Percentiles rank a stretch among this genome's conserved stretches.
phyloP scores from a whole-genome alignment of 2,888 invertebrate species.

The Zele albiditarsus region DNA sequence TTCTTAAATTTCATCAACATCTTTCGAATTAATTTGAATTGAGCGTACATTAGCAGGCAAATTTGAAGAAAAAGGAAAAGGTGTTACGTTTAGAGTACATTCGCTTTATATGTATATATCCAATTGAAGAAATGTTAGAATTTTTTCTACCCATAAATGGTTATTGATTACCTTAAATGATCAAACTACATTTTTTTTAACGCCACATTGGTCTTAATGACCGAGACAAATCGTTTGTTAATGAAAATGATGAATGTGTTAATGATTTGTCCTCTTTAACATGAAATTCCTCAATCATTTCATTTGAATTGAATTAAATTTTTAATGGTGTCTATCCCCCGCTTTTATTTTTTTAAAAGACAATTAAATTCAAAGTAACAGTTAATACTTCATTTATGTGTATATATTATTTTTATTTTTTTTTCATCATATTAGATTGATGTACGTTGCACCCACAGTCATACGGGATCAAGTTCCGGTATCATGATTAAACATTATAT shows the following conservation, averaged over 20 bases:
- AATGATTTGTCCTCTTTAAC: slow-evolving; percentile 7
- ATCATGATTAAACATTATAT: slow-evolving; percentile 30
- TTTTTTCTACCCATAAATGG: background rate
- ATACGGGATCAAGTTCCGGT: slow-evolving; percentile 29
- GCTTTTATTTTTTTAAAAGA: background rate
- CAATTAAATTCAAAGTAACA: slow-evolving; percentile 9
- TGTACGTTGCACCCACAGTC: background rate
- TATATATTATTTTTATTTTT: background rate
- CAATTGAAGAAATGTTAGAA: background rate
- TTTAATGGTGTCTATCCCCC: background rate
- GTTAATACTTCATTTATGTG: background rate
- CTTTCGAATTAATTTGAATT: background rate
- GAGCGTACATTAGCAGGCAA: background rate
- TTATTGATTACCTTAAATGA: slow-evolving; percentile 7
- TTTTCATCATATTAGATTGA: slow-evolving; percentile 6
- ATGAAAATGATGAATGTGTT: slow-evolving; percentile 1
- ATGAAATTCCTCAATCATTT: background rate
- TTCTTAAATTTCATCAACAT: background rate
- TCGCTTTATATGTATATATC: background rate
- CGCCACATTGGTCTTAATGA: slow-evolving; percentile 9
- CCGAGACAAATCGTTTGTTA: slow-evolving; percentile 4
- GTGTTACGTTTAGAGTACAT: background rate
- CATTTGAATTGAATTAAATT: slow-evolving; percentile 3
- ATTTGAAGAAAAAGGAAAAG: background rate
- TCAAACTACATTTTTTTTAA: background rate